phyloP scores from a whole-genome alignment of 2,888 invertebrate genomes.

The Drosophila acutilabella region DNA sequence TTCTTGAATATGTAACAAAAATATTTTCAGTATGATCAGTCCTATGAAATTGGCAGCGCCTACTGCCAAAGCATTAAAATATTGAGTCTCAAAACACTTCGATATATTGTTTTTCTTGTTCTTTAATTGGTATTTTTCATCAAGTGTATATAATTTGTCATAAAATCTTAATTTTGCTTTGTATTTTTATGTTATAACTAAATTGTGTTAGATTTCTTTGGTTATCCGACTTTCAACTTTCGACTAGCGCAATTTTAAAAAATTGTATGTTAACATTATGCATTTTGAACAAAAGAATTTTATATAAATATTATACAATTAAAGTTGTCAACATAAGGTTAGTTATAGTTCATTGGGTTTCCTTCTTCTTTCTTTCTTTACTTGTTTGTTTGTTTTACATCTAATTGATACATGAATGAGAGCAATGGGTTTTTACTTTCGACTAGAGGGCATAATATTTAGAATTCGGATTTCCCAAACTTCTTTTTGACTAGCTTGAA shows the following conservation, averaged over 20 bases:
- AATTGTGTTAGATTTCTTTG: slow-evolving; percentile 56
- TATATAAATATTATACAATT: slow-evolving; percentile 72
- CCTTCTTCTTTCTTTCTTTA: background rate
- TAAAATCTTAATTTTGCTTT: slow-evolving; percentile 55
- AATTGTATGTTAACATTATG: slow-evolving; percentile 65
- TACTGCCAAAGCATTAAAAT: slow-evolving; percentile 17
- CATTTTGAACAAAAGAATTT: slow-evolving; percentile 55
- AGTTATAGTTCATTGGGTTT: slow-evolving; percentile 17
- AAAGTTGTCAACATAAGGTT: slow-evolving; percentile 58
- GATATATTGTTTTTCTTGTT: slow-evolving; percentile 33
- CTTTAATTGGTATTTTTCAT: slow-evolving; percentile 64
- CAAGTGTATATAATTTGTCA: slow-evolving; percentile 68
- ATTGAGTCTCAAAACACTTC: background rate
- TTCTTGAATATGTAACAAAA: slow-evolving; percentile 6
- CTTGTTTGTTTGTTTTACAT: slow-evolving; percentile 7
- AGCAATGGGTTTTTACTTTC: slow-evolving; percentile 49
- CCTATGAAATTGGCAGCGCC: slow-evolving; percentile 25
- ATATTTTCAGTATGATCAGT: background rate
- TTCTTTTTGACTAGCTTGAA: slow-evolving; percentile 6
- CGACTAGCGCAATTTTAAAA: slow-evolving; percentile 60
- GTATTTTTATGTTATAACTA: slow-evolving; percentile 53
- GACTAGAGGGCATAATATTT: slow-evolving; percentile 23
- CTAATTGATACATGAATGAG: slow-evolving; percentile 36
- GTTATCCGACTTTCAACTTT: slow-evolving; percentile 38
- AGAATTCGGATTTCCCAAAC: background rate